Percentiles rank a stretch among this genome's conserved stretches.
phyloP scores from a whole-genome alignment of 2,888 invertebrate genomes.

The Acronicta aceris region DNA sequence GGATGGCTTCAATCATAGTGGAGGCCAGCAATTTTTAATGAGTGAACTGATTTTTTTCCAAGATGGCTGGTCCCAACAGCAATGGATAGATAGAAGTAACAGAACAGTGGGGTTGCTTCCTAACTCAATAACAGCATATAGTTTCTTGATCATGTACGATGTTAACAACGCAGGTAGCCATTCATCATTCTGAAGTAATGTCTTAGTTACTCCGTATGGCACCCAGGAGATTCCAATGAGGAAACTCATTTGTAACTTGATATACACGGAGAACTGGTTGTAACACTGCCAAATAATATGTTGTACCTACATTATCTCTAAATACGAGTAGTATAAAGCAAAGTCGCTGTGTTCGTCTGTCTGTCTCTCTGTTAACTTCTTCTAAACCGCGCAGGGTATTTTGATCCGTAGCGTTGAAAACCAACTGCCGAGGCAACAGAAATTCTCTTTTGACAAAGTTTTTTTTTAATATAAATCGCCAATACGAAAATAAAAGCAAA shows the following conservation, averaged over 20 bases:
- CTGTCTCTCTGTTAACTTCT: too few relatives aligned
- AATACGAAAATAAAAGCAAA: constrained; percentile 9
- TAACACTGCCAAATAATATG: not conserved
- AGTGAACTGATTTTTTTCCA: too few relatives aligned
- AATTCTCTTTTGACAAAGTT: not conserved
- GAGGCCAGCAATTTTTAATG: too few relatives aligned
- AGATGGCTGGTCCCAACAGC: too few relatives aligned
- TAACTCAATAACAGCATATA: too few relatives aligned
- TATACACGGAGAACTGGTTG: not conserved
- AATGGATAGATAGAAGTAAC: too few relatives aligned
- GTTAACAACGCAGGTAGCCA: constrained; percentile 11
- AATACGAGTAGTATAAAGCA: not conserved
- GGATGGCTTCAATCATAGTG: too few relatives aligned
- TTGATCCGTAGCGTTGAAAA: too few relatives aligned
- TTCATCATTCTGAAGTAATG: constrained; percentile 17
- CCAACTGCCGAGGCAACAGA: too few relatives aligned
- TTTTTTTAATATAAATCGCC: not conserved
- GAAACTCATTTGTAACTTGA: constrained; percentile 13
- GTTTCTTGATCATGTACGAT: constrained; percentile 1
- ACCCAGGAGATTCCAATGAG: constrained; percentile 14
- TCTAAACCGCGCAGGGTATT: too few relatives aligned
- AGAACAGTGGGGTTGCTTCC: too few relatives aligned
- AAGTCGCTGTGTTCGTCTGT: too few relatives aligned
- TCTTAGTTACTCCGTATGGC: constrained; percentile 14
- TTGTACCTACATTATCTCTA: not conserved